Percentiles rank a stretch among this genome's conserved stretches.
Evolutionary conservation across 2,888 invertebrate genomes (phyloP).

Genomic region (Drosophila incognita): DNA sequence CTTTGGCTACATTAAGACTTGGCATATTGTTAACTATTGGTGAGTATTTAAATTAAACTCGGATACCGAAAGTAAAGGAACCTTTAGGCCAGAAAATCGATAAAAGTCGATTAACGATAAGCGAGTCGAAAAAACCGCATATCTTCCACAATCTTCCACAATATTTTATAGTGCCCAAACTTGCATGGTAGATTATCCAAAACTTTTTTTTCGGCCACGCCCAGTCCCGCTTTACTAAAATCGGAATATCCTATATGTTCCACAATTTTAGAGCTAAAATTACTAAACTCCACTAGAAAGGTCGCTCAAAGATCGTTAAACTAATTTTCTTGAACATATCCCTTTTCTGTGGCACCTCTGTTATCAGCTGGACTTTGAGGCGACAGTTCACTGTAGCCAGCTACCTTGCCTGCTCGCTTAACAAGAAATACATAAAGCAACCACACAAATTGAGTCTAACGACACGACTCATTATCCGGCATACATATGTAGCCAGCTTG

Average conservation of each 20-base stretch:
- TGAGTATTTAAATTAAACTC: conserved; percentile 53
- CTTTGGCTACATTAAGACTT: conserved; percentile 92
- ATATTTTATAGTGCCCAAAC: neutral
- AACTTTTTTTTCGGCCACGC: too few relatives aligned
- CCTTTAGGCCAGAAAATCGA: neutral
- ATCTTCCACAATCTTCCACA: too few relatives aligned
- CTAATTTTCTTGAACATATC: too few relatives aligned
- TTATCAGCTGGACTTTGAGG: neutral
- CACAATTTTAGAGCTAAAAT: neutral
- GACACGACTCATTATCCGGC: conserved; percentile 66
- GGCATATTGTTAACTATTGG: conserved; percentile 90
- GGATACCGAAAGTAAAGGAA: neutral
- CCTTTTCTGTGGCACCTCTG: neutral
- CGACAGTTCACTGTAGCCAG: conserved; percentile 31
- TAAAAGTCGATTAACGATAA: neutral
- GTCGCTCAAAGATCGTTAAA: neutral
- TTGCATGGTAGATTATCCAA: neutral
- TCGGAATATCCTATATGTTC: neutral
- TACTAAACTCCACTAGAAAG: neutral
- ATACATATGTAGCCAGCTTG: conserved; percentile 56
- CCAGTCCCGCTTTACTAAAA: neutral
- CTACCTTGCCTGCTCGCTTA: neutral
- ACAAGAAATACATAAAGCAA: conserved; percentile 57
- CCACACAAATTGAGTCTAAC: conserved; percentile 71
- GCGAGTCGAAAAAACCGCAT: too few relatives aligned